phyloP scores from a whole-genome alignment of 2,888 invertebrate species.

The Linyphia triangularis region DNA sequence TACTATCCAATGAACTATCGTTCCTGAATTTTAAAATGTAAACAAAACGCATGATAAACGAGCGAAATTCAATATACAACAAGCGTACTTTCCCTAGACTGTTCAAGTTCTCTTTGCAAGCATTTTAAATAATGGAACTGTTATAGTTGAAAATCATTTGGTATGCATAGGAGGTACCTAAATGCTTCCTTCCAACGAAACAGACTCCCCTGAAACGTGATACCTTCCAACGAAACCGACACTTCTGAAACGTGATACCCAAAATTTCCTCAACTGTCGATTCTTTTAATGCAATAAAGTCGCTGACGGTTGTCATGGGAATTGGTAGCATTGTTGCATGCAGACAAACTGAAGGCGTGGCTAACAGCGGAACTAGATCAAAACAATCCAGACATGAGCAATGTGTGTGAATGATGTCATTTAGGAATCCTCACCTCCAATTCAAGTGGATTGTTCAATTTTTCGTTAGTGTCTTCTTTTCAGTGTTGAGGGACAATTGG shows the following conservation, averaged over 20 bases:
- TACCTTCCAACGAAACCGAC: not conserved
- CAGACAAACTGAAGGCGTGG: constrained; percentile 39
- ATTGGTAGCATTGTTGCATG: constrained; percentile 45
- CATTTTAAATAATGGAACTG: constrained; percentile 16
- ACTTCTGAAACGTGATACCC: not conserved
- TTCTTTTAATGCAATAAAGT: constrained; percentile 8
- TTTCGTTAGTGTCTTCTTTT: not conserved
- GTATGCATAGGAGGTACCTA: constrained; percentile 2
- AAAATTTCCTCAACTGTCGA: constrained; percentile 33
- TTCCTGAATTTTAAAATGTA: not conserved
- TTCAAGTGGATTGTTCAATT: not conserved
- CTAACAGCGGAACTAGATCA: constrained; percentile 23
- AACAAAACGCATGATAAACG: not conserved
- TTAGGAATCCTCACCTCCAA: not conserved
- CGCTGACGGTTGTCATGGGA: constrained; percentile 60
- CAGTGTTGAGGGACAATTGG: not conserved
- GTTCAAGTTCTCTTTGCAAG: not conserved
- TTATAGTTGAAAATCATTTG: constrained; percentile 11
- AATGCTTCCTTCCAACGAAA: constrained; percentile 13
- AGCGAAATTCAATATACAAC: not conserved
- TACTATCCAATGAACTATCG: not conserved
- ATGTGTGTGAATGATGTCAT: not conserved
- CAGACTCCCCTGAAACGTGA: not conserved
- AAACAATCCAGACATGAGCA: constrained; percentile 12
- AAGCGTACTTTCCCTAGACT: not conserved